phyloP scores from a whole-genome alignment of 2,888 invertebrate genomes.

The Lagria hirta region DNA sequence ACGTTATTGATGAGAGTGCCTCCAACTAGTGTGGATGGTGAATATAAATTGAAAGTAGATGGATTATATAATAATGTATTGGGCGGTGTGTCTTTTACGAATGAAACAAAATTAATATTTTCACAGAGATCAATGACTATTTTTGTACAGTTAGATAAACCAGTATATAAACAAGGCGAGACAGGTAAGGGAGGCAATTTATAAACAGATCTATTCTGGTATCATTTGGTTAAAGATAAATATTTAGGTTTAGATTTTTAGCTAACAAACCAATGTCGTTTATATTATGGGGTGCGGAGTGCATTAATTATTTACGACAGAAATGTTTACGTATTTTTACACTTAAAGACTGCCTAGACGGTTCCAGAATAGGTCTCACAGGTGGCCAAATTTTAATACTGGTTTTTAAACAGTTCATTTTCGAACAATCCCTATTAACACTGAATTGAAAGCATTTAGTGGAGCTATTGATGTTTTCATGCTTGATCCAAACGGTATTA shows the following conservation, averaged over 20 bases:
- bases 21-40: constrained; percentile 76
- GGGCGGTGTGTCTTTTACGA: constrained; percentile 86
- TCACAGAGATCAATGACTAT: constrained; percentile 92
- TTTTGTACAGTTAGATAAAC: constrained; percentile 93
- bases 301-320: too few species aligned
- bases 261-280: too few species aligned
- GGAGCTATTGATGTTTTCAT: constrained; percentile 91
- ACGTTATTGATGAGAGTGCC: constrained; percentile 90
- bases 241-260: constrained; percentile 2
- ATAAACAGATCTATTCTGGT: neutral
- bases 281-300: constrained; percentile 30
- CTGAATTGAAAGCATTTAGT: constrained; percentile 86
- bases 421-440: constrained; percentile 89
- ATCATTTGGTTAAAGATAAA: too few species aligned
- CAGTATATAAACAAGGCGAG: constrained; percentile 91
- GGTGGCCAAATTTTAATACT: too few species aligned
- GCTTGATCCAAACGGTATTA: constrained; percentile 83
- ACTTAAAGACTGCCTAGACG: too few species aligned
- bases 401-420: constrained; percentile 81
- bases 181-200: constrained; percentile 58
- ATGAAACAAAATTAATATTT: constrained; percentile 83
- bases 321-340: too few species aligned
- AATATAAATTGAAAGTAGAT: constrained; percentile 69
- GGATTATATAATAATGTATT: constrained; percentile 69
- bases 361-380: too few species aligned